phyloP scores from a whole-genome alignment of 2,888 invertebrate species.

The Drosophila kokeensis region DNA sequence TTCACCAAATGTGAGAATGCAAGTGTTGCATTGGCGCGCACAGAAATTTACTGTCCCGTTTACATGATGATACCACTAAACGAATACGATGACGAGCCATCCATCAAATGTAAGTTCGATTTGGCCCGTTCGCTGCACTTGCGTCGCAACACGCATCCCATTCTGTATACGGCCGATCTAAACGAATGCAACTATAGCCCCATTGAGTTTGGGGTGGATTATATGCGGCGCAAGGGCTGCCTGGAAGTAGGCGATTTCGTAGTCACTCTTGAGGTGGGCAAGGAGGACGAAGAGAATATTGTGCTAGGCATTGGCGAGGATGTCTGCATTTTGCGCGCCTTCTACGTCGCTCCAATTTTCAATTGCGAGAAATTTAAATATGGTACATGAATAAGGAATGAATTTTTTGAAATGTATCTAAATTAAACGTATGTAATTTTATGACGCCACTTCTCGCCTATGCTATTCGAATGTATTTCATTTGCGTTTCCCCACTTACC shows the following conservation, averaged over 20 bases:
- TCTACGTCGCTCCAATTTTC: constrained; percentile 74
- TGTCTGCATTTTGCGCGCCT: constrained; percentile 80
- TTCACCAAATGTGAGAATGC: constrained; percentile 74
- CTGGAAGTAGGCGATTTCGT: constrained; percentile 83
- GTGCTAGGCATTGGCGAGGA: constrained; percentile 70
- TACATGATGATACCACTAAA: constrained; percentile 76
- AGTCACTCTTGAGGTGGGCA: constrained; percentile 77
- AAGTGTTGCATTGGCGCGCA: constrained; percentile 75
- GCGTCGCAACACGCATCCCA: constrained; percentile 75
- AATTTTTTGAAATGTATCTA: constrained; percentile 22
- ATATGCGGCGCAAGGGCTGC: constrained; percentile 69
- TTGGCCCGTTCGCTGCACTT: constrained; percentile 74
- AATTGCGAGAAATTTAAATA: constrained; percentile 76
- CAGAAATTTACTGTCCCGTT: constrained; percentile 84
- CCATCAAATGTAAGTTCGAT: constrained; percentile 61
- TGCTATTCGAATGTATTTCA: background rate
- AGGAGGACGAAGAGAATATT: constrained; percentile 71
- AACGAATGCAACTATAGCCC: constrained; percentile 65
- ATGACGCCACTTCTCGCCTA: background rate
- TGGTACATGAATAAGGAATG: constrained; percentile 38
- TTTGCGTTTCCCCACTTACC: constrained; percentile 45
- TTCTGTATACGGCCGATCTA: constrained; percentile 74
- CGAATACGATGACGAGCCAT: constrained; percentile 49
- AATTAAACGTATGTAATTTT: constrained; percentile 45
- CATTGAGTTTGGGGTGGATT: constrained; percentile 81